Conservation (phyloP, 2,113 vertebrate genomes). For the Cheilinus undulatus region DNA sequence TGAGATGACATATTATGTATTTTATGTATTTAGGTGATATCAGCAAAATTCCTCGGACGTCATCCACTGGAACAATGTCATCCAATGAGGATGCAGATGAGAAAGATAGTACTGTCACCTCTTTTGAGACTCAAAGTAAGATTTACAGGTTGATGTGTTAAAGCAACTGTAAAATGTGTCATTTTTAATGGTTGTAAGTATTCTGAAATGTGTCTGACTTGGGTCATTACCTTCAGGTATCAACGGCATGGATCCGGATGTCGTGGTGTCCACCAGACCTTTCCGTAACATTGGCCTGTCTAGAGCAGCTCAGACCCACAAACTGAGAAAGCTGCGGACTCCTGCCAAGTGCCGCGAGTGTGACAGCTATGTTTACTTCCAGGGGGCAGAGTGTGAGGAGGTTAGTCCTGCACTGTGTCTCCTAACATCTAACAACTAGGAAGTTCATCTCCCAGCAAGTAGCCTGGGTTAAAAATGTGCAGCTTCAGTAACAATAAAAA, state of each 20-base stretch:
- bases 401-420: conserved; percentile 71
- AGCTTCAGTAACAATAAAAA: background rate
- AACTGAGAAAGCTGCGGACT: conserved; percentile 91
- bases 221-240: conserved; percentile 80
- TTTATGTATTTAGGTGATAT: conserved; percentile 85
- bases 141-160: background rate
- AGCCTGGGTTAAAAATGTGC: background rate
- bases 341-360: conserved; percentile 96
- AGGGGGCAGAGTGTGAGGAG: conserved; percentile 97
- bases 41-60: conserved; percentile 82
- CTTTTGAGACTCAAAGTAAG: conserved; percentile 88
- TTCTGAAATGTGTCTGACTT: no score
- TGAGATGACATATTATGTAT: background rate
- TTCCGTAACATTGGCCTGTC: conserved; percentile 93
- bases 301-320: conserved; percentile 93
- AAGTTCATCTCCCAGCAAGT: background rate
- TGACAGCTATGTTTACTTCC: conserved; percentile 98
- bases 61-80: conserved; percentile 88
- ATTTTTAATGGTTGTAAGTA: no score
- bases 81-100: conserved; percentile 89
- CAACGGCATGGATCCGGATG: conserved; percentile 87
- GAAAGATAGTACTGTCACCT: conserved; percentile 79
- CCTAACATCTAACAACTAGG: background rate
- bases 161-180: no score
- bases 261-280: conserved; percentile 85